phyloP scores from a whole-genome alignment of 2,888 invertebrate species.

The Mythimna lalbum region DNA sequence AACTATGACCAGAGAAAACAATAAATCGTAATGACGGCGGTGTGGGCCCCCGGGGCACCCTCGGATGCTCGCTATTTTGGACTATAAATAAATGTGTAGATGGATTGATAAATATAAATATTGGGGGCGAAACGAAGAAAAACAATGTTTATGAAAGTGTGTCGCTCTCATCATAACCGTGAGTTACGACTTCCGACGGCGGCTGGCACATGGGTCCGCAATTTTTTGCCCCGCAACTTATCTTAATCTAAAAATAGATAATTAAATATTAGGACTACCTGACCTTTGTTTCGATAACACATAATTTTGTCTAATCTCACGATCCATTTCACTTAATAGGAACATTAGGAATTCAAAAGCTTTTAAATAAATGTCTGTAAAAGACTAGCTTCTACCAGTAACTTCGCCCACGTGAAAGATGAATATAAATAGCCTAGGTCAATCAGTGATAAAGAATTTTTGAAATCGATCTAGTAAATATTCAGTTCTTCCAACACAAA shows the following conservation, averaged over 20 bases:
- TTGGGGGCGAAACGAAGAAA: conserved; percentile 90
- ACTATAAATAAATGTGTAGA: conserved; percentile 91
- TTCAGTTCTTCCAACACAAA: no score
- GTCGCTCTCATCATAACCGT: conserved; percentile 90
- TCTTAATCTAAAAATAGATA: conserved; percentile 75
- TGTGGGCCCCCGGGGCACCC: conserved; percentile 87
- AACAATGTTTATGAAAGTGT: conserved; percentile 91
- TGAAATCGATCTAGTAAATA: no score
- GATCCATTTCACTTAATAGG: background rate
- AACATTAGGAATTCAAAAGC: no score
- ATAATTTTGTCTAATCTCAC: background rate
- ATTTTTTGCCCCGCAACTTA: conserved; percentile 82
- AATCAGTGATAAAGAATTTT: no score
- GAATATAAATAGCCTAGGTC: no score
- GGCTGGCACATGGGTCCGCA: conserved; percentile 86
- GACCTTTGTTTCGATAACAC: conserved; percentile 34
- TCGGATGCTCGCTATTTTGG: conserved; percentile 88
- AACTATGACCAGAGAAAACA: conserved; percentile 89
- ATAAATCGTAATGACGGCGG: conserved; percentile 89
- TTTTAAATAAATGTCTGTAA: no score
- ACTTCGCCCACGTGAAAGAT: no score
- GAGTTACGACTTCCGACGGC: conserved; percentile 90
- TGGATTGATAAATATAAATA: conserved; percentile 91
- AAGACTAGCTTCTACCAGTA: no score
- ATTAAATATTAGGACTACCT: conserved; percentile 61